Percentiles rank a stretch among this genome's conserved stretches.
Conservation (phyloP, 2,797 vertebrate genomes). For the Tauraco hartlaubi region DNA sequence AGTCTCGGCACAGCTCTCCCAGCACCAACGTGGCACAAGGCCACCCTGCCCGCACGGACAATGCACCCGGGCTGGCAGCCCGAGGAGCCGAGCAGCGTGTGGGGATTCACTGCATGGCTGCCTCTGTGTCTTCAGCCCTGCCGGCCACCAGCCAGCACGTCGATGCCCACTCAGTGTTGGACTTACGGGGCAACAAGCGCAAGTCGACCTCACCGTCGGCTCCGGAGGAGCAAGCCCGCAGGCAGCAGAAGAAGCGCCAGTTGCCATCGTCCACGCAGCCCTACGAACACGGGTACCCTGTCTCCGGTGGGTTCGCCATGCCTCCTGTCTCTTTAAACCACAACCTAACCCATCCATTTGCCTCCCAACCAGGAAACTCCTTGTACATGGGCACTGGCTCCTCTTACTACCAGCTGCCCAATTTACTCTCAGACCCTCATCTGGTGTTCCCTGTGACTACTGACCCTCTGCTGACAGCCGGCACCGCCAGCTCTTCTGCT, state of each 20-base stretch:
- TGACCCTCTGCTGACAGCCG: slow-evolving; percentile 87
- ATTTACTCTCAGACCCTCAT: slow-evolving; percentile 92
- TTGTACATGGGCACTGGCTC: slow-evolving; percentile 89
- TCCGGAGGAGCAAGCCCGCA: slow-evolving; percentile 82
- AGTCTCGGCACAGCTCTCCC: slow-evolving; percentile 77
- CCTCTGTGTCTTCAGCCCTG: slow-evolving; percentile 69
- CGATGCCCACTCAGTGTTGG: slow-evolving; percentile 80
- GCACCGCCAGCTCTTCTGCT: slow-evolving; percentile 86
- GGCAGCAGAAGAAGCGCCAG: slow-evolving; percentile 85
- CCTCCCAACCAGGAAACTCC: slow-evolving; percentile 90
- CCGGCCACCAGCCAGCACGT: slow-evolving; percentile 74
- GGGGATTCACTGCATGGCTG: slow-evolving; percentile 65
- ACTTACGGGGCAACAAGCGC: slow-evolving; percentile 89
- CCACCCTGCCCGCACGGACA: slow-evolving; percentile 61
- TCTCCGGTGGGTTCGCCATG: slow-evolving; percentile 87
- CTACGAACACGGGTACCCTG: slow-evolving; percentile 84
- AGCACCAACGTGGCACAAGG: slow-evolving; percentile 45
- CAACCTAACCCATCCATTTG: slow-evolving; percentile 88
- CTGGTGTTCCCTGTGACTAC: slow-evolving; percentile 92
- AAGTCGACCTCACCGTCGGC: slow-evolving; percentile 81
- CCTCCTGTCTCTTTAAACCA: slow-evolving; percentile 91
- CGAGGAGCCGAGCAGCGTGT: slow-evolving; percentile 75
- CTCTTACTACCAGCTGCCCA: slow-evolving; percentile 91
- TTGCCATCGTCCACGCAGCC: slow-evolving; percentile 79
- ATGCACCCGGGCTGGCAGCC: slow-evolving; percentile 33